Evolutionary conservation across 1,140 invertebrate species (phyloP).

Genomic region (Oreohelix idahoensis): DNA sequence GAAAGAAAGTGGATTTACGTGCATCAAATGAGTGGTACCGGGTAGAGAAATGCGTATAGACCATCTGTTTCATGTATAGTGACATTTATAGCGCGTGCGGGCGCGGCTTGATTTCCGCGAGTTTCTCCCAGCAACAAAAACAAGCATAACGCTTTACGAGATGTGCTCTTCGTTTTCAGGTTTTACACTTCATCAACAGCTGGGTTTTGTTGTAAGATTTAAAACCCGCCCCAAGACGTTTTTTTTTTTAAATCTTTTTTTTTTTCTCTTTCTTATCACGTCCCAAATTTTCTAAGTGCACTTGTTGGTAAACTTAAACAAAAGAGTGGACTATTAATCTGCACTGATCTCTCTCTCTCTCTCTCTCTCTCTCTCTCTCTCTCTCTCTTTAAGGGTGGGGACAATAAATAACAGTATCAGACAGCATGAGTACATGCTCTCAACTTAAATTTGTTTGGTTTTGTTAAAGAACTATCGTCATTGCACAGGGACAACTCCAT

Average conservation of each 20-base stretch:
- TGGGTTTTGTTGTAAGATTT: neutral
- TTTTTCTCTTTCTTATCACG: too few relatives aligned
- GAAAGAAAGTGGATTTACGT: slow-evolving; percentile 7
- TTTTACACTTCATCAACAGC: too few relatives aligned
- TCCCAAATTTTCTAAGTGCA: too few relatives aligned
- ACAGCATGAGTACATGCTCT: too few relatives aligned
- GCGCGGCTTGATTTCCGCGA: neutral
- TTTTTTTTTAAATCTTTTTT: neutral
- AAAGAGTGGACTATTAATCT: too few relatives aligned
- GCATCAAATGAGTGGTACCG: neutral
- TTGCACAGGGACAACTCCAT: too few relatives aligned
- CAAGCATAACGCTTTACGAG: neutral
- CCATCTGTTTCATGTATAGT: slow-evolving; percentile 11
- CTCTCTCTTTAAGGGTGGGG: too few relatives aligned
- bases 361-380: too few relatives aligned
- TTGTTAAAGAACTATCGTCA: too few relatives aligned
- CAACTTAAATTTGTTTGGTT: too few relatives aligned
- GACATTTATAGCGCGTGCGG: slow-evolving; percentile 24
- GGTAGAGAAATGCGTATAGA: neutral
- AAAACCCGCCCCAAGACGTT: neutral
- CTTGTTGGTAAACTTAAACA: too few relatives aligned
- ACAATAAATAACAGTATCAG: neutral
- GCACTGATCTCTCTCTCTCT: too few relatives aligned
- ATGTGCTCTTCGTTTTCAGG: neutral
- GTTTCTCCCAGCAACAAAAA: neutral